Evolutionary conservation across 2,113 vertebrate genomes (phyloP).

Genomic region (Syngnathus scovelli): DNA sequence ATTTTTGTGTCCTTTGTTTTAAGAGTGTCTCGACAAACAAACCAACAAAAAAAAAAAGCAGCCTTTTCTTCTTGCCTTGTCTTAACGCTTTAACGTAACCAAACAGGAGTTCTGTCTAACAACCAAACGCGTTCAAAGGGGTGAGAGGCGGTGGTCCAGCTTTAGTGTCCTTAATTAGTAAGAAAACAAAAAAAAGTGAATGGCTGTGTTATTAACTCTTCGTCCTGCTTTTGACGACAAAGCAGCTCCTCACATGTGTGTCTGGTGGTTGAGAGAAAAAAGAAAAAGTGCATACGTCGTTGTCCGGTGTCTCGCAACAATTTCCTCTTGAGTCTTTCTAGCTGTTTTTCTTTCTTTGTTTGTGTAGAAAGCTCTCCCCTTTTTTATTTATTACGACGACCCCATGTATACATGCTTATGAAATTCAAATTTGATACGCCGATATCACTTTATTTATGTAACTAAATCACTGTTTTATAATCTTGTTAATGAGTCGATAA

Average conservation of each 20-base stretch:
- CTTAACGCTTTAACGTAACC: conserved; percentile 99
- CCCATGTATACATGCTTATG: conserved; percentile 99
- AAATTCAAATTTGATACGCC: conserved; percentile 99
- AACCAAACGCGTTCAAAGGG: conserved; percentile 89
- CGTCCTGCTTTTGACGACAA: conserved; percentile 83
- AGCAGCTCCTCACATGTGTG: conserved; percentile 78
- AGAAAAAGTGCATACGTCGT: conserved; percentile 60
- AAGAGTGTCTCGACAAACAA: conserved; percentile 64
- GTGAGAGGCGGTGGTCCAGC: conserved; percentile 93
- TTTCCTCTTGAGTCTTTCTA: conserved; percentile 86
- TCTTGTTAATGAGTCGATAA: conserved; percentile 99
- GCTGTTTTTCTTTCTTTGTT: conserved; percentile 72
- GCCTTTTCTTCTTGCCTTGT: conserved; percentile 99
- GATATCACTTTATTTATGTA: conserved; percentile 99
- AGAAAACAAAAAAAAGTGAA: conserved; percentile 66
- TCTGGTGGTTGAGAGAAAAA: conserved; percentile 72
- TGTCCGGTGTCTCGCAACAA: conserved; percentile 94
- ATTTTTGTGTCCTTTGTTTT: conserved; percentile 16
- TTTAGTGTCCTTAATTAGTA: conserved; percentile 97
- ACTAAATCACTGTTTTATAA: conserved; percentile 99
- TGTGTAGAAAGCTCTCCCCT: conserved; percentile 83
- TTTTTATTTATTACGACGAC: conserved; percentile 96
- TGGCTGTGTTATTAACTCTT: conserved; percentile 82
- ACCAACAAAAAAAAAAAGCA: conserved; percentile 80
- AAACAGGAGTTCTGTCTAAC: conserved; percentile 99